Evolutionary conservation across 2,113 vertebrate species (phyloP).

Genomic region (Meleagris gallopavo): DNA sequence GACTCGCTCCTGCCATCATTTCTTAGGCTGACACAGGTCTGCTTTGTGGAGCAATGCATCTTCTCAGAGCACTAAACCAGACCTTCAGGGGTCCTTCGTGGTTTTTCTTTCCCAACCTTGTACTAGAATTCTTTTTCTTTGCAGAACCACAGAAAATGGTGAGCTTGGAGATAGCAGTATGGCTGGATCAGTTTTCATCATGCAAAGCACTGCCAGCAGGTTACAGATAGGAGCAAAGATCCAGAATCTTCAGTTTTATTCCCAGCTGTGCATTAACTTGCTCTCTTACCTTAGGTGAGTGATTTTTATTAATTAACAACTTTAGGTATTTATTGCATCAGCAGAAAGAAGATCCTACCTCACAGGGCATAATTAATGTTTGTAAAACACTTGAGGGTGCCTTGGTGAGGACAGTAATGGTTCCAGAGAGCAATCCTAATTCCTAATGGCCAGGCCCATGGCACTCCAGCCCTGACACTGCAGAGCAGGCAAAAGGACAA

Average conservation of each 20-base stretch:
- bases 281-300: neutral
- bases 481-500: neutral
- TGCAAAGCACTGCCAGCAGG: accelerated
- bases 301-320: neutral
- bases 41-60: neutral
- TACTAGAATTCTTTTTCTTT: neutral
- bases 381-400: neutral
- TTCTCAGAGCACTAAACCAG: neutral
- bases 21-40: neutral
- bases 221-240: neutral
- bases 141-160: neutral
- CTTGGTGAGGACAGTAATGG: neutral
- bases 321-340: neutral
- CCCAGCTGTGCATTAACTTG: neutral
- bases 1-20: neutral
- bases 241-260: neutral
- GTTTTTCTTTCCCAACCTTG: neutral
- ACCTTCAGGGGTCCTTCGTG: neutral
- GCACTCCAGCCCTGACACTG: neutral
- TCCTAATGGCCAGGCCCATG: neutral
- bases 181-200: neutral
- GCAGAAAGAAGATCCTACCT: neutral
- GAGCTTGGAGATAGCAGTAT: neutral
- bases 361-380: neutral
- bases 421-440: neutral